phyloP scores from a whole-genome alignment of 1,140 invertebrate genomes.

The Apolygus lucorum region DNA sequence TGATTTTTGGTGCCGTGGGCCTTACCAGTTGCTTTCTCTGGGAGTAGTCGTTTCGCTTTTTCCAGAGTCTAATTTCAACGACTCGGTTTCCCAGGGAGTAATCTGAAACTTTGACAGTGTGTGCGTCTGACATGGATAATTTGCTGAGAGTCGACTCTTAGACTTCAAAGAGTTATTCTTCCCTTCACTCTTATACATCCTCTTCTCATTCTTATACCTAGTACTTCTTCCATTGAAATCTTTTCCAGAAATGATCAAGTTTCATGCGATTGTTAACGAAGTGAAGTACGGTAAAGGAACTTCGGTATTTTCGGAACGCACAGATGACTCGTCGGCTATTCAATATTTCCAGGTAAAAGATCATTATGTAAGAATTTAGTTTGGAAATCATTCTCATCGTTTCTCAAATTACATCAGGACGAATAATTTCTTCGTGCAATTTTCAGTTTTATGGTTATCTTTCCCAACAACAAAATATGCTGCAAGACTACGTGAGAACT shows the following conservation, averaged over 20 bases:
- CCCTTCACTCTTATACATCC: no score
- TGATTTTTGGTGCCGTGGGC: no score
- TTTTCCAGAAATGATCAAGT: constrained; percentile 57
- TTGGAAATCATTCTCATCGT: not conserved
- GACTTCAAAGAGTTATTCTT: no score
- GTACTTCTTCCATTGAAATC: no score
- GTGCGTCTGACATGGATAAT: no score
- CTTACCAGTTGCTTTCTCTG: no score
- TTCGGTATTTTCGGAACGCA: constrained; percentile 90
- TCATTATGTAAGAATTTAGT: not conserved
- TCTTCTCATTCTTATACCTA: not conserved
- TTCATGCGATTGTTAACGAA: constrained; percentile 67
- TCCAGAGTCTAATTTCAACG: no score
- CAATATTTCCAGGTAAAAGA: constrained; percentile 81
- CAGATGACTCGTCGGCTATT: constrained; percentile 92
- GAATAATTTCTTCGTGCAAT: constrained; percentile 26
- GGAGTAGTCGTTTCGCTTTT: no score
- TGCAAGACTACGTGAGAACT: constrained; percentile 97
- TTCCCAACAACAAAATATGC: constrained; percentile 99
- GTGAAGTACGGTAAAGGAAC: constrained; percentile 65
- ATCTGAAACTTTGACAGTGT: no score
- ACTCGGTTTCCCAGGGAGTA: no score
- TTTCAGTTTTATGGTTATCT: constrained; percentile 96
- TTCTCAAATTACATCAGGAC: constrained; percentile 15
- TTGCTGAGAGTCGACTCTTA: no score